Conservation (phyloP, 2,797 vertebrate genomes). For the Clarias platycephalus region DNA sequence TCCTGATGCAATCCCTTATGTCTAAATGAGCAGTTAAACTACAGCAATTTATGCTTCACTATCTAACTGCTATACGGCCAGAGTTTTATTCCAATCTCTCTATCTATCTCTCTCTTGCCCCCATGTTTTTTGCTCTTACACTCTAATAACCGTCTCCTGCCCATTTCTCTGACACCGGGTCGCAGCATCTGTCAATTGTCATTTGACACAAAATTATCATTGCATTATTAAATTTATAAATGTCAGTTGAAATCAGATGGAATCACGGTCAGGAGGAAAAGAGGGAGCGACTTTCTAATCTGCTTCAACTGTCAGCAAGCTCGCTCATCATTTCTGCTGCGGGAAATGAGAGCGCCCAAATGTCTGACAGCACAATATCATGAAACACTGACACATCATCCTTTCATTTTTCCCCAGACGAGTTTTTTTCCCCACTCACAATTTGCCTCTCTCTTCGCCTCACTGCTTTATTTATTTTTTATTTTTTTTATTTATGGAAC, state of each 20-base stretch:
- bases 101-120: conserved; percentile 23
- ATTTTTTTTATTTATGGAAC: conserved; percentile 56
- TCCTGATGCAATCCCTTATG: neutral
- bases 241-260: conserved; percentile 50
- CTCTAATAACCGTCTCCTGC: conserved; percentile 61
- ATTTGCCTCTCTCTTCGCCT: neutral
- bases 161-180: conserved; percentile 52
- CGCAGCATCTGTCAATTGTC: conserved; percentile 64
- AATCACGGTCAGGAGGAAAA: conserved; percentile 46
- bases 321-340: conserved; percentile 71
- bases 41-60: neutral
- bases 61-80: conserved; percentile 7
- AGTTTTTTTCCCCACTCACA: conserved; percentile 28
- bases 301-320: conserved; percentile 69
- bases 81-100: neutral
- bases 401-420: conserved; percentile 69
- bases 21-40: neutral
- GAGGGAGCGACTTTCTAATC: conserved; percentile 61
- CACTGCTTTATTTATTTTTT: conserved; percentile 68
- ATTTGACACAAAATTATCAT: conserved; percentile 68
- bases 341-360: conserved; percentile 77
- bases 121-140: conserved; percentile 29
- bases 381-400: conserved; percentile 72
- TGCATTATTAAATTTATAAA: conserved; percentile 70
- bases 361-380: conserved; percentile 78